Percentiles rank a stretch among this genome's conserved stretches.
These are phyloP conservation scores for Listronotus bonariensis DNA, from an alignment of 1,140 invertebrate genomes.

Conservation along the genomic window DNA sequence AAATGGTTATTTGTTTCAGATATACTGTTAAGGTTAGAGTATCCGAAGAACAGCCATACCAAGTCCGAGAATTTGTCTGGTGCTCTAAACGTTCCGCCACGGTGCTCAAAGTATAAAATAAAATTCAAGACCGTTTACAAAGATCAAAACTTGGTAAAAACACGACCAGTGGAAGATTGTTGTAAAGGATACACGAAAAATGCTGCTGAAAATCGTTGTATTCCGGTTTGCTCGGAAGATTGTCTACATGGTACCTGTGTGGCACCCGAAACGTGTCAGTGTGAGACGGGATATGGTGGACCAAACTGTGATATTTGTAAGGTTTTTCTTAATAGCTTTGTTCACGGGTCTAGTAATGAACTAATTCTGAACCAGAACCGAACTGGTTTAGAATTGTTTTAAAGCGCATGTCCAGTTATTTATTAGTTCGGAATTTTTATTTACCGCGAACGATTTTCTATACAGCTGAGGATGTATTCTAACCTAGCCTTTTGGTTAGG, in stretches of 20 bases:
- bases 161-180: conserved; percentile 78
- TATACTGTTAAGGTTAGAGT: conserved; percentile 74
- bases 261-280: conserved; percentile 84
- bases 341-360: too few species aligned
- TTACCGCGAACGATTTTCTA: too few species aligned
- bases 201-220: conserved; percentile 65
- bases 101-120: conserved; percentile 84
- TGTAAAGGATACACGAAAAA: conserved; percentile 79
- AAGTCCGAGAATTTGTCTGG: conserved; percentile 78
- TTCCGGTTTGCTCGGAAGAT: conserved; percentile 77
- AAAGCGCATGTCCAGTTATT: too few species aligned
- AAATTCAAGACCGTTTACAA: conserved; percentile 73
- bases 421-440: too few species aligned
- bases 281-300: conserved; percentile 85
- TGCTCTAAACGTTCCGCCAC: conserved; percentile 80
- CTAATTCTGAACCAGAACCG: too few species aligned
- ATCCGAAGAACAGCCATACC: conserved; percentile 78
- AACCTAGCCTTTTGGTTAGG: too few species aligned
- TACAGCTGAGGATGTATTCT: too few species aligned
- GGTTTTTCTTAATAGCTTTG: conserved; percentile 52
- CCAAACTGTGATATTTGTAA: conserved; percentile 86
- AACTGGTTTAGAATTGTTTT: too few species aligned
- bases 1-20: conserved; percentile 56
- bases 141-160: conserved; percentile 72
- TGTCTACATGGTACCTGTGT: conserved; percentile 86